phyloP scores from a whole-genome alignment of 53 echinoderm and acorn worm genomes.

The Apostichopus leukothele region DNA sequence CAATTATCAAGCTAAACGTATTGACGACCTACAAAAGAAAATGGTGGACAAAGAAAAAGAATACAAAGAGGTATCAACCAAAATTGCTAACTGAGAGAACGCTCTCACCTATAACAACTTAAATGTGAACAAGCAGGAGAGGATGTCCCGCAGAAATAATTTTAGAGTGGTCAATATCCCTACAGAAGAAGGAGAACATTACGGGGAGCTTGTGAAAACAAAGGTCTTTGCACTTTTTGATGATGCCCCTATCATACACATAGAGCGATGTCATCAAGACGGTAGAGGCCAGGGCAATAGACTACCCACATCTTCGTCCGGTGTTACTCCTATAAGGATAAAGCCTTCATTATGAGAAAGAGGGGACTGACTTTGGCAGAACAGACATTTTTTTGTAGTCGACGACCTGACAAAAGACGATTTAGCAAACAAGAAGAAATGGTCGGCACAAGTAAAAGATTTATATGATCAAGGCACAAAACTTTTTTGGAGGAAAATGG shows the following conservation, averaged over 20 bases:
- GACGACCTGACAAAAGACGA: background rate
- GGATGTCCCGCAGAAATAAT: slow-evolving; percentile 11
- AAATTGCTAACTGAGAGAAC: background rate
- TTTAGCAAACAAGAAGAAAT: too few species aligned
- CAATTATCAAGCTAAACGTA: background rate
- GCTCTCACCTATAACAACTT: background rate
- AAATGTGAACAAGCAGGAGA: background rate
- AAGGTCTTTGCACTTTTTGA: background rate
- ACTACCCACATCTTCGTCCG: background rate
- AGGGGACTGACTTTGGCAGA: background rate
- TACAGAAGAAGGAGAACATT: background rate
- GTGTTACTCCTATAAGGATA: background rate
- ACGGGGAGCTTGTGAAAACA: background rate
- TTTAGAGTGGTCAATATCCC: background rate
- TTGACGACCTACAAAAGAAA: background rate
- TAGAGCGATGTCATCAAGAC: background rate
- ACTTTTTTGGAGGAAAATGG: too few species aligned
- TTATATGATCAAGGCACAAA: too few species aligned
- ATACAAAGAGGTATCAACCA: background rate
- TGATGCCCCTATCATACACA: background rate
- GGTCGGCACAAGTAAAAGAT: too few species aligned
- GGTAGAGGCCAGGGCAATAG: background rate
- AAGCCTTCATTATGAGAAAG: background rate
- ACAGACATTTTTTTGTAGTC: background rate
- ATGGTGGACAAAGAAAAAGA: background rate